Base-by-base conservation (phyloP, 2,888 invertebrate species). In the Leucophenga montana region DNA sequence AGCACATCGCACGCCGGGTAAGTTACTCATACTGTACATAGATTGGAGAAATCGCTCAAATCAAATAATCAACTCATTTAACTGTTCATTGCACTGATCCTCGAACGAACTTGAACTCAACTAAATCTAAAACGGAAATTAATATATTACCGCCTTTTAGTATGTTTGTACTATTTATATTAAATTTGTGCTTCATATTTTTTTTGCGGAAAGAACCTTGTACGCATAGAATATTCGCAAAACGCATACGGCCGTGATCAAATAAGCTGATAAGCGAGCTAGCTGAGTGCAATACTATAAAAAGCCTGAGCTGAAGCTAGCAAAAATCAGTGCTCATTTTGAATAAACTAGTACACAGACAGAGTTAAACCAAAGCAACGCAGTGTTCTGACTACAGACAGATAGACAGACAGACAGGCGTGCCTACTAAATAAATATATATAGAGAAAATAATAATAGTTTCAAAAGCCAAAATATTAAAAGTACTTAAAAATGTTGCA, bases 121-220 rank as follows among this genome's bases (percentile, higher is more conserved):
- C 11, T 54, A 22, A 54, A 57, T 31, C 14, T 27, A 18, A 59
- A 74, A 67, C 76, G 83, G 80, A 80, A 83, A 50, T 59, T 1
- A 48, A 56, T 56, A 18, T 53, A 14, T n/a, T 22, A 67, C 6
- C 8, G 39, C 39, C 11, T 11, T 39, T 11, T 11, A n/a, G n/a
- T n/a, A 5, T 11, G 39, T 11, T 39, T 39, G 11, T 8, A n/a
- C n/a, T n/a, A 16, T 68, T 78, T 74, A 77, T 77, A 77, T 39
- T 39, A 50, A 50, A 50, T 11, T 11, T 16, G 11, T 48, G 16
- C 18, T 50, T n/a, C 16, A 61, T 53, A 65, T 27, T 50, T 27
- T 20, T 61, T 39, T 53, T 66, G 18, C 75, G 83, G 81, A 79
- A 83, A 65, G 67, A 62, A 44, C 83, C 77, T 73, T 78, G 73